phyloP scores from a whole-genome alignment of 2,888 invertebrate genomes.

The Sarcophaga subvicina region DNA sequence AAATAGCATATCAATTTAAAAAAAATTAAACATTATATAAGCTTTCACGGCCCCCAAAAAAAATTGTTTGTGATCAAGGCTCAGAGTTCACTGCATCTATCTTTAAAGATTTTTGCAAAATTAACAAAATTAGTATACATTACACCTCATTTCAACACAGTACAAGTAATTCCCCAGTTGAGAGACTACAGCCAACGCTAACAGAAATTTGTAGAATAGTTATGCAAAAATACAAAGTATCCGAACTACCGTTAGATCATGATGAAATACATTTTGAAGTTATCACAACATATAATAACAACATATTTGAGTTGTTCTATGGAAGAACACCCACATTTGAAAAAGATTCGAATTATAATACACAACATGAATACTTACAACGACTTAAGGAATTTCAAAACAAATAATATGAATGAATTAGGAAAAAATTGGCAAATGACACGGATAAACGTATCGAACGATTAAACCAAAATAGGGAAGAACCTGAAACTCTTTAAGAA shows the following conservation, averaged over 20 bases:
- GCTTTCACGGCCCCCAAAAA: constrained; percentile 30
- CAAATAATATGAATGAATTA: constrained; percentile 29
- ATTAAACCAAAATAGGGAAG: constrained; percentile 20
- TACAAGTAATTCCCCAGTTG: constrained; percentile 56
- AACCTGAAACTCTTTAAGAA: constrained; percentile 22
- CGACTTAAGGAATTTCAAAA: constrained; percentile 35
- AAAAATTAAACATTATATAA: too few species aligned
- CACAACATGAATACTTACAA: constrained; percentile 44
- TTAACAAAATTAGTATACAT: constrained; percentile 53
- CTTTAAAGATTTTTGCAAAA: constrained; percentile 60
- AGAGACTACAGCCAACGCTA: background rate
- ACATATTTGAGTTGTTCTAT: background rate
- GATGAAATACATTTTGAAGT: too few species aligned
- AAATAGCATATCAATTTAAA: too few species aligned
- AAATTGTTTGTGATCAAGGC: constrained; percentile 39
- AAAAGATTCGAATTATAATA: constrained; percentile 33
- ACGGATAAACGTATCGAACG: constrained; percentile 27
- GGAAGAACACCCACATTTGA: constrained; percentile 42
- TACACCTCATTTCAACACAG: constrained; percentile 66
- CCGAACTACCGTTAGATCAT: too few species aligned
- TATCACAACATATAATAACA: too few species aligned
- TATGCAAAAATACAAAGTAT: background rate
- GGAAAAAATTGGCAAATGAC: constrained; percentile 27
- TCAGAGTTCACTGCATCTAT: constrained; percentile 24
- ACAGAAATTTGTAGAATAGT: constrained; percentile 60